phyloP scores from a whole-genome alignment of 2,888 invertebrate genomes.

The Eristalis tenax region DNA sequence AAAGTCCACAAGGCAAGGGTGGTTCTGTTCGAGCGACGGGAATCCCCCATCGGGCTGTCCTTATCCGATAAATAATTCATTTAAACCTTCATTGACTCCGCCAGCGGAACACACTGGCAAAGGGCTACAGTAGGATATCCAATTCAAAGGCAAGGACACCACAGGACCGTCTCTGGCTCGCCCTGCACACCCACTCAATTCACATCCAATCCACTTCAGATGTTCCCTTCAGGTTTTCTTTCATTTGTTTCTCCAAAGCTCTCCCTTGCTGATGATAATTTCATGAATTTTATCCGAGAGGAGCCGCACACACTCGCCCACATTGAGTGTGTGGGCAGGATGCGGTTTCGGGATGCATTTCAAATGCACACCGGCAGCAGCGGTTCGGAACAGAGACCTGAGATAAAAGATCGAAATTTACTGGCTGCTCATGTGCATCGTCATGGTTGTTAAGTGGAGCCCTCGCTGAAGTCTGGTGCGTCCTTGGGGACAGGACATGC shows the following conservation, averaged over 20 bases:
- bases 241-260: neutral
- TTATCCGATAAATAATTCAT: slow-evolving; percentile 38
- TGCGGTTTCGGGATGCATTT: neutral
- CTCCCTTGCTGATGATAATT: slow-evolving; percentile 16
- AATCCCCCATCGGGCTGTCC: neutral
- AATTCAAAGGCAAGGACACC: neutral
- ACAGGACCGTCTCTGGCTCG: neutral
- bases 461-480: neutral
- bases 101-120: neutral
- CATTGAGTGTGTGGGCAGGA: neutral
- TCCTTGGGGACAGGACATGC: neutral
- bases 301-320: neutral
- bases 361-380: neutral
- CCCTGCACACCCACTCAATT: neutral
- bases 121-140: neutral
- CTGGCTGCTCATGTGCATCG: slow-evolving; percentile 2
- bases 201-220: slow-evolving; percentile 6
- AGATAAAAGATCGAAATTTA: slow-evolving; percentile 2
- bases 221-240: neutral
- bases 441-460: neutral
- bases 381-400: neutral
- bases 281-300: slow-evolving; percentile 10
- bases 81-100: slow-evolving; percentile 7
- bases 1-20: neutral
- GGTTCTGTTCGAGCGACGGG: neutral